Percentiles rank a stretch among this genome's conserved stretches.
Evolutionary conservation across 2,888 invertebrate genomes (phyloP).

Genomic region (Platycheirus rosarum): DNA sequence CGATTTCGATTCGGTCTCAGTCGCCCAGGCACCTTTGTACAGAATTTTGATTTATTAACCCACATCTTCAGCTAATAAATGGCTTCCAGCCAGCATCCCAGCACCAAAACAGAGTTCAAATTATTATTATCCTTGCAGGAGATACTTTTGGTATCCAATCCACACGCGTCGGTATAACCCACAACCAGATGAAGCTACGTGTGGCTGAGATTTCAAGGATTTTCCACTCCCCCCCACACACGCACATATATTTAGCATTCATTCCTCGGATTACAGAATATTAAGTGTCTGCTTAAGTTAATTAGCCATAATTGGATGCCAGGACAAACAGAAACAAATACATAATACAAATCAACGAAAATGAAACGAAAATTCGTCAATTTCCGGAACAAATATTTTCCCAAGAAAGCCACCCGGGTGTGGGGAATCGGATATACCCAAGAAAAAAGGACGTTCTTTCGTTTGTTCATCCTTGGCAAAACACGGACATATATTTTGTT

Average conservation of each 20-base stretch:
- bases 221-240: neutral
- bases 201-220: constrained; percentile 27
- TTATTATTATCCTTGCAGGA: constrained; percentile 35
- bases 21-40: constrained; percentile 53
- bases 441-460: constrained; percentile 37
- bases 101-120: constrained; percentile 22
- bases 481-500: constrained; percentile 20
- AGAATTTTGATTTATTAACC: constrained; percentile 71
- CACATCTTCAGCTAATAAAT: constrained; percentile 65
- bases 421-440: too few relatives aligned
- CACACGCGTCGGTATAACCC: neutral
- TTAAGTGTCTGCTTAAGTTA: constrained; percentile 70
- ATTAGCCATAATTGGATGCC: constrained; percentile 71
- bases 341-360: constrained; percentile 28
- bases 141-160: constrained; percentile 31
- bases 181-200: constrained; percentile 2
- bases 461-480: constrained; percentile 59
- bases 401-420: constrained; percentile 30
- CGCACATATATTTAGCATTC: constrained; percentile 4
- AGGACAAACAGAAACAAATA: constrained; percentile 18
- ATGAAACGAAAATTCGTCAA: constrained; percentile 47
- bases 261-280: constrained; percentile 65
- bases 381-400: constrained; percentile 54
- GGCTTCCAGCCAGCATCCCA: constrained; percentile 50
- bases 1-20: neutral